Evolutionary conservation across 2,797 vertebrate species (phyloP).

Genomic region (Sphenopsis melanotis): DNA sequence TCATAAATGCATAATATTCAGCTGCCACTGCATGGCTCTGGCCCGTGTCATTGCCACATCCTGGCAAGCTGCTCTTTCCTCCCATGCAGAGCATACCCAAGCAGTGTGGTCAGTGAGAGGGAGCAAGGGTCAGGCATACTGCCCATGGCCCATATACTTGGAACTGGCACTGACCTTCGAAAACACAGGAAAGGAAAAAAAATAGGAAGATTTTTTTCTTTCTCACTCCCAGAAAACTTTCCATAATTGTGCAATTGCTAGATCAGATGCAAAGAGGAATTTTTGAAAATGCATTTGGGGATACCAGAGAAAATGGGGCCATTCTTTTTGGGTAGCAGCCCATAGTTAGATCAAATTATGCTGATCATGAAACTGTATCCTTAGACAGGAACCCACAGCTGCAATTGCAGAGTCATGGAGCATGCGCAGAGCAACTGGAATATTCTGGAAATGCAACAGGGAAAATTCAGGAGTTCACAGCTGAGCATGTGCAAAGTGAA

Average conservation of each 20-base stretch:
- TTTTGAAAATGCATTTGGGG: not conserved
- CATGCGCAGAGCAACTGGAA: conserved; percentile 6
- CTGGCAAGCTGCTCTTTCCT: not conserved
- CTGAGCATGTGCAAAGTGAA: conserved; percentile 1
- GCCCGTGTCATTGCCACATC: not conserved
- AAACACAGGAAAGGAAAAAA: not conserved
- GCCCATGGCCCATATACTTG: not conserved
- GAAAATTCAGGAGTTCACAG: conserved; percentile 3
- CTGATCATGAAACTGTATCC: conserved; percentile 59
- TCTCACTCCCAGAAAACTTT: rapidly evolving
- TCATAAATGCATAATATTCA: not conserved
- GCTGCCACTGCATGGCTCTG: not conserved
- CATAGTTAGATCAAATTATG: conserved; percentile 54
- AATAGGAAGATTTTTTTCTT: not conserved
- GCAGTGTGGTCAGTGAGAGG: not conserved
- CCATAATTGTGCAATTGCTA: not conserved
- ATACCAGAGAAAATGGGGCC: conserved; percentile 23
- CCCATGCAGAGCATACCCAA: not conserved
- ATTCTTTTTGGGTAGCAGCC: conserved; percentile 40
- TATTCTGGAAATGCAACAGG: conserved; percentile 33
- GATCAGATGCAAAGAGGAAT: not conserved
- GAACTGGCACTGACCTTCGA: not conserved
- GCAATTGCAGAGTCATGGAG: conserved; percentile 5
- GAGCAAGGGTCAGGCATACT: not conserved
- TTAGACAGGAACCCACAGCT: conserved; percentile 51